Evolutionary conservation across 2,797 vertebrate species (phyloP), one percentile per base, ranked within the genome.

Genomic region (Anableps anableps): DNA sequence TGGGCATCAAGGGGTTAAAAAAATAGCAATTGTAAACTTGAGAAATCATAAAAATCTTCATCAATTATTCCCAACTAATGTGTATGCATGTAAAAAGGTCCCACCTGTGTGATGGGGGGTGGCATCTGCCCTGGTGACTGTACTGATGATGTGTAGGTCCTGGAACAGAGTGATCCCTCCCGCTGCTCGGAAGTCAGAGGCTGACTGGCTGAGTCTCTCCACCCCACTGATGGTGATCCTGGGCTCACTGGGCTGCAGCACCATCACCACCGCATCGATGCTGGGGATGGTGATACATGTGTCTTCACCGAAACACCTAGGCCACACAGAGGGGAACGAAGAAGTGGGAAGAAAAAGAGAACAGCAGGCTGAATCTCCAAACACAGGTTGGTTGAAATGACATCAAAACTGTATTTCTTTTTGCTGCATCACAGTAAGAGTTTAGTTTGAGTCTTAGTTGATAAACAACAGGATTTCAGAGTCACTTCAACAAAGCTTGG

Each of bases 261-360:
- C 98, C 96, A 98, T 97, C 92, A 99, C 96, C 83, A 97, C 97
- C 0, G 97, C 97, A 0, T 98, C 97, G 11, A 98, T 94, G 82
- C 97, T 97, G 1, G 97, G 97, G 91, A 99, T 96, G 79, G 92
- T 97, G 92, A 99, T 97, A 75, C 98, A 99, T 47, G 97, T 96
- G 83, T 99, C 98, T 93, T 99, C 98, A 80, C 97, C 98, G 58
- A 99, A 99, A 95, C 98, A 99, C 94, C 98, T 99, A 92, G 17
- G 82, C 0, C 68, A 36, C 8, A 38, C 8, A 78, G 9, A 73
- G 41, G 47, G 19, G 13, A 58, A 48, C 6, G 70, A 50, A 36
- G 23, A 2, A 11, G 58, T 58, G 6, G 47, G 47, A 50, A 73
- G 45, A 72, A 76, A 48, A 71, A 58, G 3, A 51, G 60, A 19